Conservation (phyloP, 2,113 vertebrate species). For the Hymenochirus boettgeri region DNA sequence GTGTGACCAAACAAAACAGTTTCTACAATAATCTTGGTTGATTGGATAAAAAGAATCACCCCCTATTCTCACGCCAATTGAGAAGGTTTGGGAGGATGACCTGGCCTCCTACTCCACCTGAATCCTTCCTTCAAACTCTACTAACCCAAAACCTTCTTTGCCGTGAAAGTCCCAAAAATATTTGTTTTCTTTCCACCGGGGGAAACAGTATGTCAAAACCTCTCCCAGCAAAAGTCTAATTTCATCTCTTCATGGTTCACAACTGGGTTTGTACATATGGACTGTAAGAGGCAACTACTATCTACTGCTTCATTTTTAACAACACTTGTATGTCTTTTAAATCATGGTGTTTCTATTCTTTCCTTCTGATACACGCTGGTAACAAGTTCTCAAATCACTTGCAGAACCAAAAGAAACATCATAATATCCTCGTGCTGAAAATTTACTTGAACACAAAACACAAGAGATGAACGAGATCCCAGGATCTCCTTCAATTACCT, state of each 20-base stretch:
- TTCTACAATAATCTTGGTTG: neutral
- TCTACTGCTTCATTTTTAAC: neutral
- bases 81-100: neutral
- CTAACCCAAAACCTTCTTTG: neutral
- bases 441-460: too few relatives aligned
- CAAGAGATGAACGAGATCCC: neutral
- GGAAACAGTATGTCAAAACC: neutral
- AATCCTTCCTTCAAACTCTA: neutral
- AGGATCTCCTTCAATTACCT: neutral
- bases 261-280: neutral
- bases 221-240: neutral
- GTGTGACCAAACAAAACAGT: neutral
- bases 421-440: neutral
- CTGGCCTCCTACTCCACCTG: neutral
- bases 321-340: neutral
- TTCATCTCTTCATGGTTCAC: neutral
- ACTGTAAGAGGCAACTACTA: neutral
- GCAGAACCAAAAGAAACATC: neutral
- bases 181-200: neutral
- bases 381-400: neutral
- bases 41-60: neutral
- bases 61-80: neutral
- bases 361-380: neutral
- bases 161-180: neutral
- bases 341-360: neutral